Conservation (phyloP, 2,797 vertebrate genomes). For the Aulostomus chinensis region DNA sequence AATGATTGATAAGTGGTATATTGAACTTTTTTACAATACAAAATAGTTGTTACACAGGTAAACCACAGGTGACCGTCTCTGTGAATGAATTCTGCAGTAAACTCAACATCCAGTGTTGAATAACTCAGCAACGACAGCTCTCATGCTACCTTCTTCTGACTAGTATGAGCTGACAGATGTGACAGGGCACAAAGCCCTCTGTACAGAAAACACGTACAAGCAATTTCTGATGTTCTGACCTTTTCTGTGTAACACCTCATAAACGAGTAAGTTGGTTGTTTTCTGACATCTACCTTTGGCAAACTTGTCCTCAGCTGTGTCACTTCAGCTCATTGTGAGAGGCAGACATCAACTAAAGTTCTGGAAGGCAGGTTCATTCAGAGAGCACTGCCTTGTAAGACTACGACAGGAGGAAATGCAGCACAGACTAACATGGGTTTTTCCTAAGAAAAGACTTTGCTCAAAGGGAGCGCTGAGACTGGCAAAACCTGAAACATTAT, state of each 20-base stretch:
- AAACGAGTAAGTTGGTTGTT: slow-evolving; percentile 20
- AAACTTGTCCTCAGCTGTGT: slow-evolving; percentile 45
- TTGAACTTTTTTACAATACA: slow-evolving; percentile 32
- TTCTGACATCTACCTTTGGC: slow-evolving; percentile 73
- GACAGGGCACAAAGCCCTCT: slow-evolving; percentile 21
- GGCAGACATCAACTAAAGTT: slow-evolving; percentile 7
- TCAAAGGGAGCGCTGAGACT: slow-evolving; percentile 65
- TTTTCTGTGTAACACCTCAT: slow-evolving; percentile 34
- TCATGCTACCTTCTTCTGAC: slow-evolving; percentile 31
- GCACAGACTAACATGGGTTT: slow-evolving; percentile 35
- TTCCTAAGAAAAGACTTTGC: slow-evolving; percentile 53
- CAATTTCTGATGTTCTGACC: no score
- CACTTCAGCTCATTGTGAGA: slow-evolving; percentile 51
- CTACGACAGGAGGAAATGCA: slow-evolving; percentile 16
- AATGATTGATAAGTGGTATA: slow-evolving; percentile 24
- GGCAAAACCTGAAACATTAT: slow-evolving; percentile 43
- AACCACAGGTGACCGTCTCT: slow-evolving; percentile 19
- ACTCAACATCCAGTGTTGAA: slow-evolving; percentile 80
- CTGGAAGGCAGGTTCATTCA: slow-evolving; percentile 42
- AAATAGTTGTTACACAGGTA: slow-evolving; percentile 7
- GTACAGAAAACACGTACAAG: no score
- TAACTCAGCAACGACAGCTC: slow-evolving; percentile 39
- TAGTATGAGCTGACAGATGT: slow-evolving; percentile 28
- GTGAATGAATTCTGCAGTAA: slow-evolving; percentile 39
- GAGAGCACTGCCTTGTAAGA: slow-evolving; percentile 36